phyloP scores from a whole-genome alignment of 2,113 vertebrate species.

The Opisthocomus hoazin region DNA sequence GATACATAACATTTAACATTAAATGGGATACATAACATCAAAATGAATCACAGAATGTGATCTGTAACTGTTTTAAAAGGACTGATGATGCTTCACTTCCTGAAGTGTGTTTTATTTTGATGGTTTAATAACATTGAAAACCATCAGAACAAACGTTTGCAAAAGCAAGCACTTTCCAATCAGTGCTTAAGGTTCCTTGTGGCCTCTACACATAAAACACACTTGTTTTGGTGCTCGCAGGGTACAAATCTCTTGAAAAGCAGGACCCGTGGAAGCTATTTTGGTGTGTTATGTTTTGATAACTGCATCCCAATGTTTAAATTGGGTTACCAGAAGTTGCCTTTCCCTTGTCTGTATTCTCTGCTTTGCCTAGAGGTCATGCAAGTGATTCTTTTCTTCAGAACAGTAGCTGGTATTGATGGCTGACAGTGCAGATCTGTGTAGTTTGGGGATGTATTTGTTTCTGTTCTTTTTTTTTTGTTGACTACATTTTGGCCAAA shows the following conservation, averaged over 20 bases:
- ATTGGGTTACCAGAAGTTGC: neutral
- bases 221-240: neutral
- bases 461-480: neutral
- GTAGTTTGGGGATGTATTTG: neutral
- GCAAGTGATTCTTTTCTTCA: neutral
- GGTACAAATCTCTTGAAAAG: neutral
- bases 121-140: neutral
- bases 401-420: neutral
- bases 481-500: neutral
- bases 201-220: fast-evolving
- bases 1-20: neutral
- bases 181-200: neutral
- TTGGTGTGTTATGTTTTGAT: neutral
- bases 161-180: neutral
- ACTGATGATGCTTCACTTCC: neutral
- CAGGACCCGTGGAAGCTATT: neutral
- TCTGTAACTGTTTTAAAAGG: neutral
- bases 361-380: neutral
- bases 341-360: neutral
- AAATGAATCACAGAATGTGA: neutral
- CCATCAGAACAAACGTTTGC: neutral
- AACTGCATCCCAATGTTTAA: neutral
- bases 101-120: neutral
- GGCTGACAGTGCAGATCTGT: neutral
- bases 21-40: neutral